Base-by-base conservation (phyloP, 2,888 invertebrate species). In the Itoplectis maculator region DNA sequence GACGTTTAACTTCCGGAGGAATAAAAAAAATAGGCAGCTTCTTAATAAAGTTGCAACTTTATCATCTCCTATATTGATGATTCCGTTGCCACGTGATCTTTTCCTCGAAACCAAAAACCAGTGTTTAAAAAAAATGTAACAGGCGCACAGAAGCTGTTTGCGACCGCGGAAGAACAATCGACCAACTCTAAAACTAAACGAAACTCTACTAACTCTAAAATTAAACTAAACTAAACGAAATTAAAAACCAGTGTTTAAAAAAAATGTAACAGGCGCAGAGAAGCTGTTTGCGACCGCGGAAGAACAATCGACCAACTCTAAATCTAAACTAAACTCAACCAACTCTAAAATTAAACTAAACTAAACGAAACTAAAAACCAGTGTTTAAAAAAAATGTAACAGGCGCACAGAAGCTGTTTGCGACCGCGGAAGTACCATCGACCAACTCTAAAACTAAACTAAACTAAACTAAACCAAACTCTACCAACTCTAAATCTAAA, bases 281-380 rank as follows among this genome's bases (percentile, higher is more conserved):
- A n/a, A n/a, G 54, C 13, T 63, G 51, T 68, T 51, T 61, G 61
- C 40, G 20, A 66, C 56, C 54, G 18, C 75, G 54, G 8, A 23
- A 42, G n/a, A 68, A 68, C 35, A 59, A 40, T n/a, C 59, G 29
- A 18, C 20, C 61, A 61, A 56, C 23, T 40, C 18, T 23, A n/a
- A n/a, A n/a, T n/a, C n/a, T n/a, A n/a, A n/a, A n/a, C n/a, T n/a
- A n/a, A n/a, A n/a, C n/a, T n/a, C n/a, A n/a, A n/a, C n/a, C n/a
- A n/a, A n/a, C n/a, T n/a, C n/a, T n/a, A n/a, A n/a, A n/a, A n/a
- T n/a, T n/a, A n/a, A n/a, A n/a, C n/a, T n/a, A n/a, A n/a, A n/a
- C n/a, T n/a, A 45, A 56, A 56, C 2, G n/a, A 37, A 18, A 18
- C 11, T 9, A 49, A 49, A 15, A n/a, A n/a, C n/a, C n/a, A n/a